phyloP scores from a whole-genome alignment of 2,113 vertebrate genomes.

The Paramisgurnus dabryanus region DNA sequence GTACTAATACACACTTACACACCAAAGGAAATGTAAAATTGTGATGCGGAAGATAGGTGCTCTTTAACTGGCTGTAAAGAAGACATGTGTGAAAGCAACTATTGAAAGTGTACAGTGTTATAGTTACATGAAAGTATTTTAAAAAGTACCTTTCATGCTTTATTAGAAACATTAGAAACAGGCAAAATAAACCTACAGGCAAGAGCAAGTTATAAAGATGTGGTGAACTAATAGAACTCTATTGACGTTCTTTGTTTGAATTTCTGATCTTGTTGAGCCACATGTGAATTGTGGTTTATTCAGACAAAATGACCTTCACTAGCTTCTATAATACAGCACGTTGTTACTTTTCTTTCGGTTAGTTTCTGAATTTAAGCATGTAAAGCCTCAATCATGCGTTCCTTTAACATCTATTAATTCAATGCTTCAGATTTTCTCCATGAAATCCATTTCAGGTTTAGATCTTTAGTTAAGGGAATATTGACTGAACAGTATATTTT shows the following conservation, averaged over 20 bases:
- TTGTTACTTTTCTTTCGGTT: constrained; percentile 19
- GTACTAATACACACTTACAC: no score
- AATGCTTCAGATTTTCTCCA: constrained; percentile 60
- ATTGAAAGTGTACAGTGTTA: no score
- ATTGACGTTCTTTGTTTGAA: constrained; percentile 22
- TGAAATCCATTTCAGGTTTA: constrained; percentile 66
- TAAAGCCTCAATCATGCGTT: constrained; percentile 38
- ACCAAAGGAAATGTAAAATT: no score
- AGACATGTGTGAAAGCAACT: no score
- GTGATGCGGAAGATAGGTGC: no score
- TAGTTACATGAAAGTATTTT: no score
- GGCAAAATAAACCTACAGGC: not conserved
- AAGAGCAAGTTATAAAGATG: not conserved
- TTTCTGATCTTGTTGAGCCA: constrained; percentile 14
- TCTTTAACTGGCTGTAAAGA: no score
- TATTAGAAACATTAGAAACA: no score
- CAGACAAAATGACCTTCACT: constrained; percentile 40
- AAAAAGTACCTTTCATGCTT: no score
- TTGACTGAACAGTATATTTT: constrained; percentile 72
- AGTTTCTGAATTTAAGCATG: constrained; percentile 46
- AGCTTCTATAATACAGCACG: constrained; percentile 6
- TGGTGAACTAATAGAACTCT: not conserved
- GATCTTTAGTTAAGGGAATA: constrained; percentile 69
- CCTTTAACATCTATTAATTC: constrained; percentile 70
- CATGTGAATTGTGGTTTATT: constrained; percentile 18